Conservation (phyloP, 2,113 vertebrate genomes). For the Hiodon tergisus region DNA sequence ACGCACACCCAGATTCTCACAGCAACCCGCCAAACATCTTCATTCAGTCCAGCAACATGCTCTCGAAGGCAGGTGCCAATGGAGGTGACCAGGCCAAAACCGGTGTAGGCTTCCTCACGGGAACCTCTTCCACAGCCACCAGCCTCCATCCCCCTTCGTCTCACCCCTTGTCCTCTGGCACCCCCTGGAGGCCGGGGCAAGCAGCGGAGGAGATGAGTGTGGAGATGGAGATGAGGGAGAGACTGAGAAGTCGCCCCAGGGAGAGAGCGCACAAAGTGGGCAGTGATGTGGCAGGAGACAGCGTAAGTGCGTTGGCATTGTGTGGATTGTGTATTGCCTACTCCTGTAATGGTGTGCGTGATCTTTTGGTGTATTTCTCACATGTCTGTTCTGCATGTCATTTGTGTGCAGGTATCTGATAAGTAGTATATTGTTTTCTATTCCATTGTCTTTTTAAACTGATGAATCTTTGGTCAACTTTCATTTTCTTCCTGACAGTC, state of each 20-base stretch:
- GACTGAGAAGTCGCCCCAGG: conserved; percentile 57
- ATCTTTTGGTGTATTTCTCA: too few relatives aligned
- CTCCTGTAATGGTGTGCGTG: too few relatives aligned
- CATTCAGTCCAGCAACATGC: conserved; percentile 32
- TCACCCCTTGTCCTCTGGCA: conserved; percentile 48
- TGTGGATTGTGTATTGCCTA: too few relatives aligned
- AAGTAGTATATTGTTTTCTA: too few relatives aligned
- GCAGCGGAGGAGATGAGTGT: conserved; percentile 56
- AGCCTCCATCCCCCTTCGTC: conserved; percentile 45
- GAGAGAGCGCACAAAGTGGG: conserved; percentile 34
- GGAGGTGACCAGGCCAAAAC: conserved; percentile 37
- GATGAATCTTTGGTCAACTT: not conserved
- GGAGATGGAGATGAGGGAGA: conserved; percentile 61
- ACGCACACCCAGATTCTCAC: conserved; percentile 45
- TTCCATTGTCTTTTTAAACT: conserved; percentile 1
- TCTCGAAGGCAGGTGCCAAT: conserved; percentile 35
- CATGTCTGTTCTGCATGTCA: too few relatives aligned
- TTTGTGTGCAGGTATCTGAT: too few relatives aligned
- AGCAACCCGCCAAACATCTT: conserved; percentile 41
- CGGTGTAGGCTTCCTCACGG: conserved; percentile 50
- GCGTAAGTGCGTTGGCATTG: not conserved
- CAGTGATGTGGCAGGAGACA: conserved; percentile 42
- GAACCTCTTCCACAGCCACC: conserved; percentile 50
- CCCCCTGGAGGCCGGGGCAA: conserved; percentile 57
- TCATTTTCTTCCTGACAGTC: conserved; percentile 34